phyloP scores from a whole-genome alignment of 2,113 vertebrate species.

The Alaudala cheleensis region DNA sequence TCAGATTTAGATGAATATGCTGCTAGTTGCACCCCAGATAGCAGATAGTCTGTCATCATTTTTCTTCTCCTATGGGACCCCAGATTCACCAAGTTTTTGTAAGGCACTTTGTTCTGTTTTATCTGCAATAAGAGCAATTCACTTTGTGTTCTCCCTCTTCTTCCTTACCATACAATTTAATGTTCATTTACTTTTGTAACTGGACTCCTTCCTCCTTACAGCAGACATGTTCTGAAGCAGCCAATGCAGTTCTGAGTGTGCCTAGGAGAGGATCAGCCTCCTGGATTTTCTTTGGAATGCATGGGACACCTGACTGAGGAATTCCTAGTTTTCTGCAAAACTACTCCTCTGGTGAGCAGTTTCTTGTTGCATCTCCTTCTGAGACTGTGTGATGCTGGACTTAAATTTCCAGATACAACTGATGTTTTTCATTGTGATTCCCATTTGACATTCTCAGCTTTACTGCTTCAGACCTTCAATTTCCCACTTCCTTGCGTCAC shows the following conservation, averaged over 20 bases:
- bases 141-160: not conserved
- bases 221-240: not conserved
- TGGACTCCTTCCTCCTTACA: not conserved
- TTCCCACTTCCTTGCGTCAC: not conserved
- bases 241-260: not conserved
- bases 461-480: not conserved
- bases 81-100: not conserved
- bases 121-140: not conserved
- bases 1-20: not conserved
- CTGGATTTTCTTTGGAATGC: not conserved
- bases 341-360: not conserved
- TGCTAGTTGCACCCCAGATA: not conserved
- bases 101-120: not conserved
- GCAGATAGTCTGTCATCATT: not conserved
- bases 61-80: not conserved
- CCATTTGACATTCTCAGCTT: not conserved
- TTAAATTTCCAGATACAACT: not conserved
- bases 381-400: not conserved
- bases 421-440: not conserved
- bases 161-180: not conserved
- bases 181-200: rapidly evolving
- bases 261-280: not conserved
- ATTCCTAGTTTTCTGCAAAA: not conserved
- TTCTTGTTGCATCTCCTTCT: not conserved
- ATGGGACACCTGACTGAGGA: not conserved